Base-by-base conservation (phyloP, 2,113 vertebrate species). In the Engraulis encrasicolus region DNA sequence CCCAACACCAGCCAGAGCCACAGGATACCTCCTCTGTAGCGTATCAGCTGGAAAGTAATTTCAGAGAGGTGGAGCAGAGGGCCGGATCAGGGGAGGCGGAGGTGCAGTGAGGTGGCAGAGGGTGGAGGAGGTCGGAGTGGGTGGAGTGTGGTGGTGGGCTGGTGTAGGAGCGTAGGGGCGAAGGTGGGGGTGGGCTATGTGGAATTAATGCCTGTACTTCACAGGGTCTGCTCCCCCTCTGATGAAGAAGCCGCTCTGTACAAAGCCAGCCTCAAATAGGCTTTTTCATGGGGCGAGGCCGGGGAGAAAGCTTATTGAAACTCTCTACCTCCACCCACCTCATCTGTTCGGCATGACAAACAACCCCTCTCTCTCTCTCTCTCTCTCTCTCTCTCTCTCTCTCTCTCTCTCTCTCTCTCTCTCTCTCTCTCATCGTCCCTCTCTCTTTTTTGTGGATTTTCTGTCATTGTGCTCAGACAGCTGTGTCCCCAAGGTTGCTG, bases 131-230 rank as follows among this genome's bases (percentile, higher is more conserved):
- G 23, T 20, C 19, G 54, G 50, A 19, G 20, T 58, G 20, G 54
- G 19, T 0, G 54, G 19, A 6, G 20, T 23, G 19, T 6, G 19
- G 54, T 1, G n/a, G 58, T 6, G 23, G n/a, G 23, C n/a, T n/a
- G 58, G 58, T 66, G 9, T 18, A 58, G 52, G 52, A 6, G 52
- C 19, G 2, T 52, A 11, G 9, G 52, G 52, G n/a, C 1, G 34
- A 37, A 66, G 48, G 19, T 27, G 5, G 79, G 81, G 52, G 82
- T 31, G 23, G 58, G 58, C n/a, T 14, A 27, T 31, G 58, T 66
- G 79, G 83, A 87, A 82, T 82, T 81, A 81, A 87, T 84, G 66
- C 31, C 79, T 54, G 20, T 78, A 58, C 81, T 85, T 85, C 80
- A 86, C 80, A 85, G 74, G 36, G 81, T 48, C 82, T 80, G 84